A percentile compares a stretch with the other conserved stretches of the same genome.
Evolutionary conservation across 92 coral and sea anemone genomes (phyloP).

Genomic region (Pocillopora grandis): DNA sequence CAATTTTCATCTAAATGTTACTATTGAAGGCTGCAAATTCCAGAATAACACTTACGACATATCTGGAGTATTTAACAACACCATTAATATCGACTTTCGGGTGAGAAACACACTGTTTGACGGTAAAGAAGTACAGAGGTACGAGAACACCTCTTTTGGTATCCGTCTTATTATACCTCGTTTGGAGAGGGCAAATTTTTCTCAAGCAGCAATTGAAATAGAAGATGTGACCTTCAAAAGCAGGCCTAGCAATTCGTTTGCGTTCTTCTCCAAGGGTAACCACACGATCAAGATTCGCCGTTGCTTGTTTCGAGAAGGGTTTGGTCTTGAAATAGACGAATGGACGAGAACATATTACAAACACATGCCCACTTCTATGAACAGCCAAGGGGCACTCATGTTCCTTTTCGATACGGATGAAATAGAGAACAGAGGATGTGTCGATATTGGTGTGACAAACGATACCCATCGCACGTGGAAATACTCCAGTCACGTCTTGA

Average conservation of each 20-base stretch:
- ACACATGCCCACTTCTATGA: slow-evolving; percentile 14
- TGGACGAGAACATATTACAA: not conserved
- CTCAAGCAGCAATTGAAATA: not conserved
- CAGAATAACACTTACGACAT: not conserved
- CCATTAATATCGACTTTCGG: not conserved
- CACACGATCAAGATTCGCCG: not conserved
- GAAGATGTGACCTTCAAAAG: slow-evolving; percentile 13
- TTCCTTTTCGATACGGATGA: slow-evolving; percentile 23
- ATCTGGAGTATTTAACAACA: not conserved
- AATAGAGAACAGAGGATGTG: slow-evolving; percentile 9
- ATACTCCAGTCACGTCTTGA: slow-evolving; percentile 18
- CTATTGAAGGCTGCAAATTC: slow-evolving; percentile 5
- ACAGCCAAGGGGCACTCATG: slow-evolving; percentile 15
- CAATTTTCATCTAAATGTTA: not conserved
- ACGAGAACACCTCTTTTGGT: slow-evolving; percentile 4
- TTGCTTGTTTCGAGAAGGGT: slow-evolving; percentile 12
- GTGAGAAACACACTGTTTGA: slow-evolving; percentile 15
- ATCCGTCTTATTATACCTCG: slow-evolving; percentile 10
- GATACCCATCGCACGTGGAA: slow-evolving; percentile 15
- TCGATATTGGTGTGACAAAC: not conserved
- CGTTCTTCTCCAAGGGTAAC: slow-evolving; percentile 1
- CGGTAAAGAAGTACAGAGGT: not conserved
- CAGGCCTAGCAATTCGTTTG: slow-evolving; percentile 14
- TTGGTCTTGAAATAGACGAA: not conserved
- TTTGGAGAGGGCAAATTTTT: not conserved